Conservation (phyloP, 2,113 vertebrate species). For the Bubo bubo region DNA sequence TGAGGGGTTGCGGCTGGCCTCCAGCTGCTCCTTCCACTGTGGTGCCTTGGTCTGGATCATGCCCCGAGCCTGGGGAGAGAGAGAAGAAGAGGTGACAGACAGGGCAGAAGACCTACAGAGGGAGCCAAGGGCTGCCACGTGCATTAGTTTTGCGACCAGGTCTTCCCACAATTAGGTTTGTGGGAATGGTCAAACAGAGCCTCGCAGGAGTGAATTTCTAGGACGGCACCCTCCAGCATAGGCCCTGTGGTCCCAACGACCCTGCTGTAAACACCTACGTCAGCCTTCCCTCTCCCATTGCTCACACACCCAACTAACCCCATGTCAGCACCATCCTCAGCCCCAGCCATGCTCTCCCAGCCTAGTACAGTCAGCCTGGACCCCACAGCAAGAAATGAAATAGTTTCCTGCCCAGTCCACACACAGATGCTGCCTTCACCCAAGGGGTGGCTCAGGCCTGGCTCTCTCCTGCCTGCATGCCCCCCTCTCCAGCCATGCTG, state of each 20-base stretch:
- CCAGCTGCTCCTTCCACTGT: slow-evolving; percentile 79
- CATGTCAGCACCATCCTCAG: background rate
- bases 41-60: slow-evolving; percentile 73
- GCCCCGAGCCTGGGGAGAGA: slow-evolving; percentile 66
- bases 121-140: fast-evolving
- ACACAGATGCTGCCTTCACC: background rate
- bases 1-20: slow-evolving; percentile 70
- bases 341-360: background rate
- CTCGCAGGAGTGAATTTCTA: background rate
- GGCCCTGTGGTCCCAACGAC: background rate
- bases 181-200: background rate
- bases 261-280: background rate
- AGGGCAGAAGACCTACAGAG: background rate
- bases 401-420: background rate
- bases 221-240: background rate
- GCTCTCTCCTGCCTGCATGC: background rate
- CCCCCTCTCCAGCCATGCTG: background rate
- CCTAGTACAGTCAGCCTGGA: background rate
- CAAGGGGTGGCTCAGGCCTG: background rate
- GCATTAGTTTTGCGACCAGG: background rate
- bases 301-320: background rate
- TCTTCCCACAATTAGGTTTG: background rate
- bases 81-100: background rate
- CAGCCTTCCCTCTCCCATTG: background rate
- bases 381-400: background rate